Conservation (phyloP, 2,113 vertebrate genomes). For the Rhegmatorhina hoffmannsi region DNA sequence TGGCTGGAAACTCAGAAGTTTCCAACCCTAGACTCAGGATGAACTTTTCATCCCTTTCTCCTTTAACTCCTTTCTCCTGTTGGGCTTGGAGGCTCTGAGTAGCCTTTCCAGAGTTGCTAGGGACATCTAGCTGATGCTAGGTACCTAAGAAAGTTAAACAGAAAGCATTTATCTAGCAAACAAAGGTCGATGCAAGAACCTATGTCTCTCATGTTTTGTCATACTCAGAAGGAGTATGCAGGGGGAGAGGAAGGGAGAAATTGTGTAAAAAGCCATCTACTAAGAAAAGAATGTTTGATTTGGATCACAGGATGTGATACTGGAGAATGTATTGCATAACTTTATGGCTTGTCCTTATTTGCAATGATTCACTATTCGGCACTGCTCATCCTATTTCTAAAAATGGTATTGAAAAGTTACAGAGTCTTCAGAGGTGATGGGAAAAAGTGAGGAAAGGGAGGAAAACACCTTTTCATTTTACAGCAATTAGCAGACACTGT, state of each 20-base stretch:
- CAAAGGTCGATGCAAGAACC: conserved; percentile 49
- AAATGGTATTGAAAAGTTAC: conserved; percentile 64
- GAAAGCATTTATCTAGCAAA: conserved; percentile 33
- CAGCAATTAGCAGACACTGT: not conserved
- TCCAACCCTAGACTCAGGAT: not conserved
- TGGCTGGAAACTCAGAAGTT: not conserved
- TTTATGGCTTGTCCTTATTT: conserved; percentile 70
- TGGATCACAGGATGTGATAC: conserved; percentile 70
- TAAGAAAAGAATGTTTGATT: conserved; percentile 72
- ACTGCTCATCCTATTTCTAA: conserved; percentile 65
- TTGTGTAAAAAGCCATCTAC: conserved; percentile 67
- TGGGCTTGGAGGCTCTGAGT: not conserved
- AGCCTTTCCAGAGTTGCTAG: not conserved
- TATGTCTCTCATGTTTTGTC: conserved; percentile 34
- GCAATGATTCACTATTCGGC: conserved; percentile 69
- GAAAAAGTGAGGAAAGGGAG: conserved; percentile 22
- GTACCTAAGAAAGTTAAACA: conserved; percentile 42
- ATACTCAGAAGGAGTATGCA: conserved; percentile 31
- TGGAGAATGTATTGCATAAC: conserved; percentile 68
- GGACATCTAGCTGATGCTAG: not conserved
- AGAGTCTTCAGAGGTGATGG: conserved; percentile 39
- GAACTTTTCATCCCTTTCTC: not conserved
- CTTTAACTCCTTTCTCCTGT: not conserved
- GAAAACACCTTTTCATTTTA: conserved; percentile 34
- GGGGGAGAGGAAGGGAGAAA: conserved; percentile 49